phyloP scores from a whole-genome alignment of 2,797 vertebrate species.

The Heterohyrax brucei region DNA sequence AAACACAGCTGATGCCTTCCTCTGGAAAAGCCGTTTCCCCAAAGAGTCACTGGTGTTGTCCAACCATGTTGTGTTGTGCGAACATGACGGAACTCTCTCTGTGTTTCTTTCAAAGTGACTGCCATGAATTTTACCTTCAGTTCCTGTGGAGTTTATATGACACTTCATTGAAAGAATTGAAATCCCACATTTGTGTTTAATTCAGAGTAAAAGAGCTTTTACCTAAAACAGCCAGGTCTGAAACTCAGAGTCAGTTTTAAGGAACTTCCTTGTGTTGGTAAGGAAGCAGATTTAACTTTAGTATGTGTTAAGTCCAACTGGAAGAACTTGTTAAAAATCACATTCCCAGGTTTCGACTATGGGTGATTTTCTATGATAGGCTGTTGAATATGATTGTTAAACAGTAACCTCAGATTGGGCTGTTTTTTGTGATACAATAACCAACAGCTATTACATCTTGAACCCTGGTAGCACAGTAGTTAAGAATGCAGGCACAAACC shows the following conservation, averaged over 20 bases:
- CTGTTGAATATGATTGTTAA: background rate
- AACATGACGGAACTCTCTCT: constrained; percentile 44
- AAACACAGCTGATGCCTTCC: constrained; percentile 56
- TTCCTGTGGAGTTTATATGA: constrained; percentile 55
- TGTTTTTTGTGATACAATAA: background rate
- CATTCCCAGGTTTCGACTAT: background rate
- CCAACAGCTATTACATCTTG: background rate
- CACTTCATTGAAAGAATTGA: constrained; percentile 43
- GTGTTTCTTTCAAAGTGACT: constrained; percentile 9
- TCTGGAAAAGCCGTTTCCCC: constrained; percentile 59
- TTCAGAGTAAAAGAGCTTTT: constrained; percentile 16
- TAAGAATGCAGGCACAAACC: too few species aligned
- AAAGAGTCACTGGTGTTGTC: constrained; percentile 1
- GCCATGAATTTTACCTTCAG: constrained; percentile 30
- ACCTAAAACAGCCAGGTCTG: background rate
- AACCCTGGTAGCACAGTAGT: too few species aligned
- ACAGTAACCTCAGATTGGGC: background rate
- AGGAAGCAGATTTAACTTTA: background rate
- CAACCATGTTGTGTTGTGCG: constrained; percentile 55
- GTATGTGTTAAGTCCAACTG: background rate
- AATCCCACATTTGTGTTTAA: constrained; percentile 49
- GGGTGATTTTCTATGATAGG: background rate
- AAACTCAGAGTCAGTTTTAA: constrained; percentile 35
- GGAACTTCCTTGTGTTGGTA: too few species aligned
- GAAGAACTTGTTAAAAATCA: constrained; percentile 3